Base-by-base conservation (phyloP, 2,113 vertebrate genomes). In the Calidris pugnax region DNA sequence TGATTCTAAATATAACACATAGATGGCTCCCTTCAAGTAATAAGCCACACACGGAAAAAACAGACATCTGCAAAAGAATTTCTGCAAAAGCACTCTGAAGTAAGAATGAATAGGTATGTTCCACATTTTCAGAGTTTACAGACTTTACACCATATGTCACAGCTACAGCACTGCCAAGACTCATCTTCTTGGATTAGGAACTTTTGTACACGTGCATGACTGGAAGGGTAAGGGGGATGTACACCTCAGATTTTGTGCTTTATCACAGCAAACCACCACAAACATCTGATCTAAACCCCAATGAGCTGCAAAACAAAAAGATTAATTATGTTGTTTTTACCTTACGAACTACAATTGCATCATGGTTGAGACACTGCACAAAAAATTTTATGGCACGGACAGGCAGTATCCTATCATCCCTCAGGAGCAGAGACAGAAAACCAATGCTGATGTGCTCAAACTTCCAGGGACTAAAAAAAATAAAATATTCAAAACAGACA, bases 361-460 rank as follows among this genome's bases (percentile, higher is more conserved):
- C 99, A 5, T 99, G 99, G 98, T 99, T 99, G 95, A 99, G 99
- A 98, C 98, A 99, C 97, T 99, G 97, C 89, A 99, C 98, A 62
- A 99, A 99, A 97, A 99, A 99, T 27, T 93, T 98, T 39, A 99
- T 97, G 59, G 99, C 99, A 89, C 98, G 95, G 35, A 97, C 88
- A 39, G 99, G 99, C 79, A 99, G 97, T 14, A 99, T 96, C 76
- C 98, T 98, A 92, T 99, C 99, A 69, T 99, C 99, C 95, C 99
- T 98, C 97, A 99, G 96, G 37, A 99, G 98, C 75, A 99, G 94
- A 26, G 99, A 99, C 77, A 99, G 97, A 94, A 99, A 99, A 27
- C 99, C 99, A 59, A 99, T 99, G 55, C 99, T 97, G 92, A 99
- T 99, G 93, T 99, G 99, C 92, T 99, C 99, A 14, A 99, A 99